Conservation (phyloP, 1,140 invertebrate genomes). For the Sarcophaga peregrina region DNA sequence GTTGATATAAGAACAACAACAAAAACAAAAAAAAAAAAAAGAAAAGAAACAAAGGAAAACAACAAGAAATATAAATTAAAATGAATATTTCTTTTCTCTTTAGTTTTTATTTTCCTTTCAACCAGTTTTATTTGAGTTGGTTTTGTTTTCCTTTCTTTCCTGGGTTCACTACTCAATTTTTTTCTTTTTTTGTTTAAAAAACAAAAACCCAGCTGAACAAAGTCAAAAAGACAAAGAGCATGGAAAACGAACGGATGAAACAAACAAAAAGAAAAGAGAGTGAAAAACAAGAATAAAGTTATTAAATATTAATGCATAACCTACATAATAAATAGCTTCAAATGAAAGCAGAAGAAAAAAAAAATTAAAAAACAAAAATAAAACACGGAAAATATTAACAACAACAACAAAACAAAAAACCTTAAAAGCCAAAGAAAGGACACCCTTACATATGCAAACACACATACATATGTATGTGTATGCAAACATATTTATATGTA, state of each 20-base stretch:
- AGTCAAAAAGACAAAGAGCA: background rate
- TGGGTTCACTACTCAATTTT: too few relatives aligned
- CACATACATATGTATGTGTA: too few relatives aligned
- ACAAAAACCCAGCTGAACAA: background rate
- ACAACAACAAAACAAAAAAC: background rate
- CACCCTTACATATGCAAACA: too few relatives aligned
- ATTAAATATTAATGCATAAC: slow-evolving; percentile 16
- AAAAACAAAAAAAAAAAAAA: too few relatives aligned
- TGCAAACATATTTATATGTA: too few relatives aligned
- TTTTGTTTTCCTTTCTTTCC: too few relatives aligned
- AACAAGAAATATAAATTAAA: slow-evolving; percentile 16
- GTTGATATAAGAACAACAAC: background rate
- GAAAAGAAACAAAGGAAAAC: too few relatives aligned
- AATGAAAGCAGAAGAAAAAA: background rate
- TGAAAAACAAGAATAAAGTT: background rate
- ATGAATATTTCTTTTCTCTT: slow-evolving; percentile 1
- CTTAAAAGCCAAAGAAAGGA: too few relatives aligned
- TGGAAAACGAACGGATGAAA: background rate
- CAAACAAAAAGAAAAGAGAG: background rate
- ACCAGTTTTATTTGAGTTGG: too few relatives aligned
- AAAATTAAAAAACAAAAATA: background rate
- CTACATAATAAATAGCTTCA: slow-evolving; percentile 4
- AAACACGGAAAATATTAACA: background rate
- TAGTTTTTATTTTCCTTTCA: background rate
- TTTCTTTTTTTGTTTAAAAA: too few relatives aligned